Evolutionary conservation across 2,113 vertebrate species (phyloP).

Genomic region (Tympanuchus pallidicinctus): DNA sequence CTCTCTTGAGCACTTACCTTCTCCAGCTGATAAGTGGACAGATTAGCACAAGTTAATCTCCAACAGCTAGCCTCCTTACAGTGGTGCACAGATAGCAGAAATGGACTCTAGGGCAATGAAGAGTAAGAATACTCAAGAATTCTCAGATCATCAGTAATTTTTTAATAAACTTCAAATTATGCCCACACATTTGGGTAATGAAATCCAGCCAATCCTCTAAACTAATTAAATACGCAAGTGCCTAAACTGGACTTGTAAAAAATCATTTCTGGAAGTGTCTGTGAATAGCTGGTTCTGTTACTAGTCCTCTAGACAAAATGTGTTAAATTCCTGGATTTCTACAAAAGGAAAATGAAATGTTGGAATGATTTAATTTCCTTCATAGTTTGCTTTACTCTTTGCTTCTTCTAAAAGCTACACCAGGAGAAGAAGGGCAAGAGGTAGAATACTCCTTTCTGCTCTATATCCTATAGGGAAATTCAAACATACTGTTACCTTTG

Average conservation of each 20-base stretch:
- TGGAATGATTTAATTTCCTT: not conserved
- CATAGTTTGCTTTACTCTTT: not conserved
- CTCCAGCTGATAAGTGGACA: not conserved
- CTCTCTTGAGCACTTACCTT: not conserved
- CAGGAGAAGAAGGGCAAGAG: not conserved
- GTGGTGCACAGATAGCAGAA: not conserved
- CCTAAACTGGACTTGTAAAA: not conserved
- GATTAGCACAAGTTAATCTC: not conserved
- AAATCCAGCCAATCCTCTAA: not conserved
- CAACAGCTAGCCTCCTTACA: not conserved
- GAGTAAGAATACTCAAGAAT: not conserved
- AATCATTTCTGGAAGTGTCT: not conserved
- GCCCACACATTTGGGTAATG: not conserved
- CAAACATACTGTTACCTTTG: not conserved
- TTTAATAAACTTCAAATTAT: not conserved
- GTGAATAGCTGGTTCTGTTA: not conserved
- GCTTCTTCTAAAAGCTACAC: not conserved
- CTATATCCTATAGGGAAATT: rapidly evolving
- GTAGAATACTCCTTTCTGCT: not conserved
- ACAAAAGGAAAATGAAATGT: not conserved
- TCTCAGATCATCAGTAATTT: not conserved
- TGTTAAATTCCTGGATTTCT: not conserved
- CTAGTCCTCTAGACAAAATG: not conserved
- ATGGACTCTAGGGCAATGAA: not conserved
- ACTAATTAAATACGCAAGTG: not conserved